Evolutionary conservation across 1,140 invertebrate species (phyloP).

Genomic region (Diachasmimorpha longicaudata): DNA sequence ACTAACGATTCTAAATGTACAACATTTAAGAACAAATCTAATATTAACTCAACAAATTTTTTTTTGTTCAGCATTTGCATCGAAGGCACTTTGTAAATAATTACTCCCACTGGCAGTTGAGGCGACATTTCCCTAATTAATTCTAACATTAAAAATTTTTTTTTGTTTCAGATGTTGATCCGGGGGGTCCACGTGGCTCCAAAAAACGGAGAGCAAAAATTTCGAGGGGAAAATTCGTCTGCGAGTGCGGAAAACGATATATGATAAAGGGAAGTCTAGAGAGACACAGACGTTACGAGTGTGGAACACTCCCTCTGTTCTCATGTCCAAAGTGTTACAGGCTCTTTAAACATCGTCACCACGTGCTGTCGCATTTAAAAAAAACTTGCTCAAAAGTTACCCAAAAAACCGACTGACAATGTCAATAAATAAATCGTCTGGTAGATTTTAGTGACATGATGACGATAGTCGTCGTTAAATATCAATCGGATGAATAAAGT

Average conservation of each 20-base stretch:
- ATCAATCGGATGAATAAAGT: not conserved
- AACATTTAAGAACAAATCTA: not conserved
- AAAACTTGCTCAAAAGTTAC: not conserved
- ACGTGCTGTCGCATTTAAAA: not conserved
- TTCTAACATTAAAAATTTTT: slow-evolving; percentile 33
- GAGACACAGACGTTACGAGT: not conserved
- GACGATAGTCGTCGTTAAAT: too few species aligned
- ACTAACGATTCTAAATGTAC: not conserved
- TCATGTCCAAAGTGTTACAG: not conserved
- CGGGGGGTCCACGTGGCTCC: not conserved
- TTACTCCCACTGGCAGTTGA: not conserved
- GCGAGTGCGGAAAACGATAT: not conserved
- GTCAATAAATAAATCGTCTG: too few species aligned
- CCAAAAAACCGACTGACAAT: not conserved
- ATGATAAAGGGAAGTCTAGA: not conserved
- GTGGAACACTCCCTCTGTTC: not conserved
- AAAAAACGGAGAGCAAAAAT: not conserved
- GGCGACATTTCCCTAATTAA: not conserved
- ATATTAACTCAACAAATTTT: not conserved
- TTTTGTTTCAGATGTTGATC: slow-evolving; percentile 22
- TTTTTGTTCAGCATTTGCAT: too few species aligned
- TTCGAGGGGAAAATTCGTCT: not conserved
- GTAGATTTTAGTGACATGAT: too few species aligned
- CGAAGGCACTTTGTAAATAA: not conserved
- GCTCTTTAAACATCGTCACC: not conserved